Evolutionary conservation across 2,113 vertebrate species (phyloP), one percentile per base, ranked within the genome.

Genomic region (Haemorhous mexicanus): DNA sequence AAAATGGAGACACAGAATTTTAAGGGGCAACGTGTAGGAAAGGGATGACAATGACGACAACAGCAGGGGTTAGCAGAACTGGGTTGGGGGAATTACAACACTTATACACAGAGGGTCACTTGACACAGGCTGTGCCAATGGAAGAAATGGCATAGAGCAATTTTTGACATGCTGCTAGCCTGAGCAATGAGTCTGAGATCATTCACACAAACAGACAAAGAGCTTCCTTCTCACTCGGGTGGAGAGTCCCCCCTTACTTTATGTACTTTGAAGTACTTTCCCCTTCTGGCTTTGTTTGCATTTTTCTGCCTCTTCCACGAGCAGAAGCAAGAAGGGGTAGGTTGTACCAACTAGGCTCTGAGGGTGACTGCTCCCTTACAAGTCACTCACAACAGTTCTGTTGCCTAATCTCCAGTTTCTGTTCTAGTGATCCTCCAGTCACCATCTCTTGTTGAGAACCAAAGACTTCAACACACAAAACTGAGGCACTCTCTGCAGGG

Each of bases 1-100:
- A 94, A 95, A 97, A 96, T 87, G 95, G 89, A 98, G 91, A 93
- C 87, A 94, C 81, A 93, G 96, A 96, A 89, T 96, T 97, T 97
- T 97, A 96, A 97, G 97, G 94, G 97, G 95, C 59, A 69, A 95
- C 92, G 1, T 96, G 94, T 89, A 93, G 93, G 97, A 96, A 94
- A 83, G 89, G 95, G 69, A 76, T 84, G 94, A 94, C 58, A 70
- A 78, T 3, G 30, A 94, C 5, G 39, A 96, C 85, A 93, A 96
- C 61, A 93, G 94, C 81, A 46, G 49, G 83, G 81, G 97, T 97
- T 95, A 97, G 96, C 93, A 93, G 85, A 91, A 95, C 92, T 78
- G 67, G 88, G 80, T 1, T 44, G 67, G 83, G 87, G 96, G 47
- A 83, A 95, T 93, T 97, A 95, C 77, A 95, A 97, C 96, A 95